Percentiles rank a stretch among this genome's conserved stretches.
These are phyloP conservation scores for Mesoligia furuncula DNA, from an alignment of 2,888 invertebrate genomes.

Conservation along the genomic window DNA sequence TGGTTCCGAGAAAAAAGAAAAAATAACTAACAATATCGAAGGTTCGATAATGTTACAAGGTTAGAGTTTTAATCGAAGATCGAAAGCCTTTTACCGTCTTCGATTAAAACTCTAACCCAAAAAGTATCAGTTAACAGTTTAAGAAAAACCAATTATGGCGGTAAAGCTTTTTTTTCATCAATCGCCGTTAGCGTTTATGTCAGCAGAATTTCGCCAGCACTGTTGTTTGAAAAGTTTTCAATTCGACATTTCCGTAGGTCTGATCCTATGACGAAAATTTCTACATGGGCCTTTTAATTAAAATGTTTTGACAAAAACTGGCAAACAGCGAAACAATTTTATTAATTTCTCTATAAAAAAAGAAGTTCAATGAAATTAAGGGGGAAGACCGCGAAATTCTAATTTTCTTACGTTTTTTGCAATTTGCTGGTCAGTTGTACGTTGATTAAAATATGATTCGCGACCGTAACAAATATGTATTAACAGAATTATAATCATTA, in stretches of 20 bases:
- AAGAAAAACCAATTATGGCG: slow-evolving; percentile 1
- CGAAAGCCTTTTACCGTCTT: neutral
- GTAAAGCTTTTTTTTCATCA: slow-evolving; percentile 26
- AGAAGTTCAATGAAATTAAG: slow-evolving; percentile 17
- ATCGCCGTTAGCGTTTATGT: slow-evolving; percentile 31
- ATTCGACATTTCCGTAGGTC: slow-evolving; percentile 27
- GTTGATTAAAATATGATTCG: no score
- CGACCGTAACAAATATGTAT: no score
- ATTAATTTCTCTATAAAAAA: slow-evolving; percentile 38
- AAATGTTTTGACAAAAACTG: slow-evolving; percentile 39
- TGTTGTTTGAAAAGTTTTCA: slow-evolving; percentile 31
- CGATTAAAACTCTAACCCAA: slow-evolving; percentile 5
- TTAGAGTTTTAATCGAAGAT: no score
- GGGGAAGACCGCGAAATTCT: no score
- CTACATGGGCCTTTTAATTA: slow-evolving; percentile 38
- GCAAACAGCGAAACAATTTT: slow-evolving; percentile 8
- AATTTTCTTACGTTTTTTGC: no score
- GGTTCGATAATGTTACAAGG: no score
- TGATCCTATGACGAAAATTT: slow-evolving; percentile 21
- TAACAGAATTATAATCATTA: no score
- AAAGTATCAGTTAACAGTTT: slow-evolving; percentile 40
- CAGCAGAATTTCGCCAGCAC: slow-evolving; percentile 20
- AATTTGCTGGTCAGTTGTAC: no score
- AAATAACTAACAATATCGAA: no score
- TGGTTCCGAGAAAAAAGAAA: no score